phyloP scores from a whole-genome alignment of 2,113 vertebrate species.

The Plotosus lineatus region DNA sequence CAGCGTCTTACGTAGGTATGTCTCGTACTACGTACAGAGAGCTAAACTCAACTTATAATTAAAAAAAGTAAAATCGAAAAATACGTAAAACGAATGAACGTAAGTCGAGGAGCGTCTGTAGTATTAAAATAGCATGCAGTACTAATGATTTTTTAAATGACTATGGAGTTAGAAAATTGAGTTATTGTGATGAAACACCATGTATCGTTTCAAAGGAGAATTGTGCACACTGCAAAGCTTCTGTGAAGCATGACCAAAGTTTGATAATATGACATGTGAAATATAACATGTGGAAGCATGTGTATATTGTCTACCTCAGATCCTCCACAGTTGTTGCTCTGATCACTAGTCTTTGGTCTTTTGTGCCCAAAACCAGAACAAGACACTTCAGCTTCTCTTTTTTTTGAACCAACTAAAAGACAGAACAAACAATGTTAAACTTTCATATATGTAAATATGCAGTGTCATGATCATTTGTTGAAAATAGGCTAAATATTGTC shows the following conservation, averaged over 20 bases:
- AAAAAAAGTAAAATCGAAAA: too few relatives aligned
- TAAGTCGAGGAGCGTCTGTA: too few relatives aligned
- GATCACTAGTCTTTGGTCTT: neutral
- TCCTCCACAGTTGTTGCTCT: neutral
- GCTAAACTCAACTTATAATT: too few relatives aligned
- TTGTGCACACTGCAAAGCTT: neutral
- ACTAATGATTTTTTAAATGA: neutral
- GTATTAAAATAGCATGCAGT: neutral
- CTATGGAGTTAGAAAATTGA: neutral
- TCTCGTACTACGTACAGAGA: too few relatives aligned
- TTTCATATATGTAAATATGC: neutral
- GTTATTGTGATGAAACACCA: neutral
- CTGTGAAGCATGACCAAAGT: neutral
- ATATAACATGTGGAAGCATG: neutral
- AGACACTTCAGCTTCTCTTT: neutral
- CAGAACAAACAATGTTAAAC: neutral
- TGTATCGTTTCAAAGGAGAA: neutral
- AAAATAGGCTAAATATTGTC: too few relatives aligned
- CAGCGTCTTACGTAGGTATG: too few relatives aligned
- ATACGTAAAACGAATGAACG: too few relatives aligned
- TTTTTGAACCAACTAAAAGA: neutral
- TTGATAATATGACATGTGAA: neutral
- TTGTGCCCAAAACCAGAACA: neutral
- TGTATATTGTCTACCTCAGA: slow-evolving; percentile 17
- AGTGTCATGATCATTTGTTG: too few relatives aligned